Conservation (phyloP, 2,113 vertebrate genomes). For the Perca schrenkii region DNA sequence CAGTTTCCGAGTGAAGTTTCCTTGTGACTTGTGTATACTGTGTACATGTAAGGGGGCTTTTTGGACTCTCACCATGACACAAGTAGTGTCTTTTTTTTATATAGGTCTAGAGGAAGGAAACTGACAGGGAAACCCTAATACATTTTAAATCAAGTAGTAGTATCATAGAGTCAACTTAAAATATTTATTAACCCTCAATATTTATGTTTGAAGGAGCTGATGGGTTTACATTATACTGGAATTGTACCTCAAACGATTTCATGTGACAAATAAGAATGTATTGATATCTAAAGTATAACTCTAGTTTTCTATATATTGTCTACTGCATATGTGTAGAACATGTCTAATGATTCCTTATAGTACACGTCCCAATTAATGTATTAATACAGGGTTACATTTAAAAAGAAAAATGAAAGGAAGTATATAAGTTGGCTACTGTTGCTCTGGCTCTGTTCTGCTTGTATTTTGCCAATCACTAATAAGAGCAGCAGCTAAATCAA, state of each 20-base stretch:
- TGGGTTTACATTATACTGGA: too few species aligned
- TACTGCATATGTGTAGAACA: too few species aligned
- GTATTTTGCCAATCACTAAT: not conserved
- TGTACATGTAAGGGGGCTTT: not conserved
- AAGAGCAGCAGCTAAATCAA: not conserved
- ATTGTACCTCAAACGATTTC: too few species aligned
- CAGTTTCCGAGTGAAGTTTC: conserved; percentile 39
- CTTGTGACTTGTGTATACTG: conserved; percentile 4
- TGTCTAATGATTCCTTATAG: too few species aligned
- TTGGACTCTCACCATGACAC: not conserved
- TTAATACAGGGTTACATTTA: not conserved
- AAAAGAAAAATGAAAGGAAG: not conserved
- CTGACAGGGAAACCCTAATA: not conserved
- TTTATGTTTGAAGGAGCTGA: too few species aligned
- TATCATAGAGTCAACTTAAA: not conserved
- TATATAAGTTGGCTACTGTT: not conserved
- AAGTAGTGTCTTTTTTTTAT: not conserved
- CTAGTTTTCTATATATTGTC: not conserved
- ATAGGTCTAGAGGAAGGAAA: not conserved
- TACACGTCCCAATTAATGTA: not conserved
- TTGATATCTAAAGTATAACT: not conserved
- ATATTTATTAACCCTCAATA: not conserved
- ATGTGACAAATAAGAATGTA: too few species aligned
- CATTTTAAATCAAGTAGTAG: not conserved
- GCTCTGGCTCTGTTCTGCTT: not conserved